phyloP scores from a whole-genome alignment of 2,888 invertebrate genomes.

The Dryobota labecula region DNA sequence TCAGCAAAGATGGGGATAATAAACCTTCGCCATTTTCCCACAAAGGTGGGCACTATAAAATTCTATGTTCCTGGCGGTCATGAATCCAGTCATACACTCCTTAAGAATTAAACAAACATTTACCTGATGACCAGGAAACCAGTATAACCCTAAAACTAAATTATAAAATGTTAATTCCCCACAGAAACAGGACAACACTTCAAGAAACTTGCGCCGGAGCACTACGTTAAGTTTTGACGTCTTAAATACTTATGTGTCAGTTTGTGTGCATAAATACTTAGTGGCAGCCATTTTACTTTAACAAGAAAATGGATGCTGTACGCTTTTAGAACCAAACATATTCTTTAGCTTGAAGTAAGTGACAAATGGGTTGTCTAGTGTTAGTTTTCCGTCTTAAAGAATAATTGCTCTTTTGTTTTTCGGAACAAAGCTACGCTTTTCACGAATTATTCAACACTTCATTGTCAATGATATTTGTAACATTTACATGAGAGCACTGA shows the following conservation, averaged over 20 bases:
- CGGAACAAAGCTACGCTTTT: background rate
- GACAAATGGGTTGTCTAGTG: slow-evolving; percentile 18
- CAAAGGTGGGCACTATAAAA: background rate
- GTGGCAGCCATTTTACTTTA: slow-evolving; percentile 21
- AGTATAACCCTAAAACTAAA: background rate
- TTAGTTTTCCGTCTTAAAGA: slow-evolving; percentile 18
- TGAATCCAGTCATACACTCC: background rate
- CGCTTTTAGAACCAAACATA: slow-evolving; percentile 23
- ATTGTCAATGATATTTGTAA: slow-evolving; percentile 1
- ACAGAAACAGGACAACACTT: slow-evolving; percentile 8
- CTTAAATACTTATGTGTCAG: slow-evolving; percentile 22
- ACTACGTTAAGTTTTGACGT: slow-evolving; percentile 35
- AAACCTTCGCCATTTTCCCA: background rate
- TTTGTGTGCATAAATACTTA: slow-evolving; percentile 49
- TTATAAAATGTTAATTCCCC: background rate
- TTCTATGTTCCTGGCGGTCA: background rate
- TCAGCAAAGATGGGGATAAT: background rate
- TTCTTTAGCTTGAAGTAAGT: slow-evolving; percentile 26
- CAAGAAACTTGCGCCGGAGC: slow-evolving; percentile 8
- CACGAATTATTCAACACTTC: background rate
- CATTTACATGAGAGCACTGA: slow-evolving; percentile 6
- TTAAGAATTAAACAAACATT: background rate
- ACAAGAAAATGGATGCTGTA: slow-evolving; percentile 27
- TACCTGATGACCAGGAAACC: background rate
- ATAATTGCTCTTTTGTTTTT: slow-evolving; percentile 20